Evolutionary conservation across 2,888 invertebrate genomes (phyloP), one percentile per base, ranked within the genome.

Genomic region (Peribatodes rhomboidaria): DNA sequence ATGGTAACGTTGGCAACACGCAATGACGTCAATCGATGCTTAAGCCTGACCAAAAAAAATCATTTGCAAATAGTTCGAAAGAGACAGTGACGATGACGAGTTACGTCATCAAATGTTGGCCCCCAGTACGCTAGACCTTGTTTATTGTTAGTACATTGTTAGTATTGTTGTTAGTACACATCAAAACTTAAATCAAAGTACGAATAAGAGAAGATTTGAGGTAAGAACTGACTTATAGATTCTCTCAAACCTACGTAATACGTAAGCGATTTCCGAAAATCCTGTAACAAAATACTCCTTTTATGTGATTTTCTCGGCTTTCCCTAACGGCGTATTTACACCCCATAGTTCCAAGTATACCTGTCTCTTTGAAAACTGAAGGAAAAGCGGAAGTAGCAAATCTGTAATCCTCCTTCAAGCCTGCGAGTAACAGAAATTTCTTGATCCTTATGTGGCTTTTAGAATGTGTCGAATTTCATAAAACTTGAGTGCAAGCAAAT

Each of bases 381-480:
- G 61, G 20, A 47, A 61, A 55, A 47, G 13, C n/a, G 55, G 61
- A 49, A 55, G 56, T 50, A 61, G 60, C 47, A 53, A 62, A 50
- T 37, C 61, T 56, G 44, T 62, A 56, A 62, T 62, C 61, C 56
- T 44, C 50, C 61, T 56, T 50, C 14, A 50, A 62, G 56, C 61
- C 49, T 41, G 27, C 47, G 54, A 50, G 50, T 42, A 39, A 47
- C 54, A 42, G 35, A 42, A 35, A 50, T 42, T 42, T 56, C 16
- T n/a, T 41, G 61, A 55, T 49, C 33, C 53, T 42, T 55, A 9
- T 41, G 61, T 55, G 35, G 42, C 41, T 49, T 31, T 54, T 7
- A 54, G 53, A 53, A 46, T 18, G 33, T 49, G 41, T 55, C 33
- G 33, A 49, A 46, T 61, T 49, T 53, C 27, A 44, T 35, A 37